Percentiles rank a stretch among this genome's conserved stretches.
These are phyloP conservation scores for Bombyx mori DNA, from an alignment of 1,140 invertebrate species.

Conservation along the genomic window ASM3026992v2 NC_085117.1:13145501-13146000, in stretches of 20 bases:
- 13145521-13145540: constrained; percentile 10
- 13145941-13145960: constrained; percentile 22
- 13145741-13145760: constrained; percentile 20
- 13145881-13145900: not conserved
- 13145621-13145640: constrained; percentile 40
- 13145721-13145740: constrained; percentile 29
- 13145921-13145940: not conserved
- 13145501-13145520: constrained; percentile 14
- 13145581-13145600: no score
- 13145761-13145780: no score
- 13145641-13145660: constrained; percentile 31
- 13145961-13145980: constrained; percentile 46
- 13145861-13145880: no score
- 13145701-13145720: constrained; percentile 29
- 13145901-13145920: not conserved
- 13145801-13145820: no score
- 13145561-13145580: constrained; percentile 17
- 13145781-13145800: no score
- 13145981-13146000: constrained; percentile 36
- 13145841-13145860: no score
- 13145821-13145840: no score
- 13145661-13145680: constrained; percentile 56
- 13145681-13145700: constrained; percentile 41
- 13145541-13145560: constrained; percentile 12
- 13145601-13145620: constrained; percentile 3